Conservation (phyloP, 2,113 vertebrate species). For the Odocoileus virginianus region DNA sequence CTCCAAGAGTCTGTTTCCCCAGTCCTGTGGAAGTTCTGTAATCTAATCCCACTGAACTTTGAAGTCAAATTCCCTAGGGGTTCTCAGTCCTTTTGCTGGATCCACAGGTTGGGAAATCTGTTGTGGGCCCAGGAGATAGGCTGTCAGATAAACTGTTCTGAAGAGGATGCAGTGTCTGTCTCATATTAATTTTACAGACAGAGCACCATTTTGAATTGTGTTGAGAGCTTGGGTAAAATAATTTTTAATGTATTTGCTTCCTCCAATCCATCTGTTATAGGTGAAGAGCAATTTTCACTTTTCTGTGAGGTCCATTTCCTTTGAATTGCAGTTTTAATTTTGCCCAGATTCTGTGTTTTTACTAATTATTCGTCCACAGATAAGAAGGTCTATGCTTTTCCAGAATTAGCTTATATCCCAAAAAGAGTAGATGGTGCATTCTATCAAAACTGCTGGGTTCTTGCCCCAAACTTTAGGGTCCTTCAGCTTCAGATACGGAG, state of each 20-base stretch:
- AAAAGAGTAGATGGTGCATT: background rate
- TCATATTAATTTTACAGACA: background rate
- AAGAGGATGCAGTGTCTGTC: background rate
- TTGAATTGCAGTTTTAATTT: background rate
- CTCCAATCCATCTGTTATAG: background rate
- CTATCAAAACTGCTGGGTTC: background rate
- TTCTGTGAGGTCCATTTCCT: background rate
- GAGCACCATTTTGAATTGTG: background rate
- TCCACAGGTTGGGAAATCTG: background rate
- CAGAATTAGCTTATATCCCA: background rate
- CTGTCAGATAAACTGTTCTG: background rate
- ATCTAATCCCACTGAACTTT: background rate
- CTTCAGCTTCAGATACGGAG: background rate
- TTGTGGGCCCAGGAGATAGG: background rate
- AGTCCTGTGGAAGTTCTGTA: background rate
- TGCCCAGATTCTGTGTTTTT: background rate
- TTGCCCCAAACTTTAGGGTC: background rate
- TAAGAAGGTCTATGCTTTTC: background rate
- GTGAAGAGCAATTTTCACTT: background rate
- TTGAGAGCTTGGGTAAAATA: background rate
- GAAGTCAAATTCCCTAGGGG: background rate
- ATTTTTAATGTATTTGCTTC: background rate
- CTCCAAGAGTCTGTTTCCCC: background rate
- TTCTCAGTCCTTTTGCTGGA: background rate
- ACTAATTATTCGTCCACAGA: background rate